Percentiles rank a stretch among this genome's conserved stretches.
phyloP scores from a whole-genome alignment of 2,888 invertebrate genomes.

The Lacanobia oleracea region DNA sequence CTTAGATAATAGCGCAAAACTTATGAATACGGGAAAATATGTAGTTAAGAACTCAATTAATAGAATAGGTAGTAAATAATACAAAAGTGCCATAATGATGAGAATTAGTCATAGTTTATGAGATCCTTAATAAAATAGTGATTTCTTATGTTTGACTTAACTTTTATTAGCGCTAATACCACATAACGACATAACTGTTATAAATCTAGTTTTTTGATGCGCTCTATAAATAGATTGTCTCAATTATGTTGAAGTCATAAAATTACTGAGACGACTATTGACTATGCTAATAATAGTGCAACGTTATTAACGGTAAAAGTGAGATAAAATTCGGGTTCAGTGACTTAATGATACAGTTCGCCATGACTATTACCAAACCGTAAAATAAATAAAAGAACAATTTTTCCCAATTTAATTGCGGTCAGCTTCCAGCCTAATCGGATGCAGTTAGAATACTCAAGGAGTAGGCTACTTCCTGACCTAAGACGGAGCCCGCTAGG shows the following conservation, averaged over 20 bases:
- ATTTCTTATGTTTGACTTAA: background rate
- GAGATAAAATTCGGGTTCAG: background rate
- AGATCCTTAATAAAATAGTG: background rate
- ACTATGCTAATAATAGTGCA: background rate
- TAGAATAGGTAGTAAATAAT: conserved; percentile 1
- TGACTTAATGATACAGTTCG: background rate
- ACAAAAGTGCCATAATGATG: background rate
- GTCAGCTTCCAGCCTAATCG: too few species aligned
- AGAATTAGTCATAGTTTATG: background rate
- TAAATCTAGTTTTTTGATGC: conserved; percentile 13
- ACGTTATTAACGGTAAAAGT: background rate
- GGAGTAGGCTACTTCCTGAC: too few species aligned
- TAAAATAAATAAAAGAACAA: too few species aligned
- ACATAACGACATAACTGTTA: background rate
- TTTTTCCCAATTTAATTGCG: too few species aligned
- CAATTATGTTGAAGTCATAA: background rate
- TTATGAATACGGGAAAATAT: background rate
- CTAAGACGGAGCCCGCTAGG: too few species aligned
- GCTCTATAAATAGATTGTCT: background rate
- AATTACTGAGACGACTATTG: background rate
- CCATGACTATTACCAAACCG: background rate
- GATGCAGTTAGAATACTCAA: too few species aligned
- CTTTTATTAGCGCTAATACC: too few species aligned
- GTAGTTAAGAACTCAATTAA: background rate
- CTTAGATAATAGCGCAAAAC: conserved; percentile 1